Percentiles rank a stretch among this genome's conserved stretches.
phyloP scores from a whole-genome alignment of 2,888 invertebrate species.

The Lycocerus yunnanus region DNA sequence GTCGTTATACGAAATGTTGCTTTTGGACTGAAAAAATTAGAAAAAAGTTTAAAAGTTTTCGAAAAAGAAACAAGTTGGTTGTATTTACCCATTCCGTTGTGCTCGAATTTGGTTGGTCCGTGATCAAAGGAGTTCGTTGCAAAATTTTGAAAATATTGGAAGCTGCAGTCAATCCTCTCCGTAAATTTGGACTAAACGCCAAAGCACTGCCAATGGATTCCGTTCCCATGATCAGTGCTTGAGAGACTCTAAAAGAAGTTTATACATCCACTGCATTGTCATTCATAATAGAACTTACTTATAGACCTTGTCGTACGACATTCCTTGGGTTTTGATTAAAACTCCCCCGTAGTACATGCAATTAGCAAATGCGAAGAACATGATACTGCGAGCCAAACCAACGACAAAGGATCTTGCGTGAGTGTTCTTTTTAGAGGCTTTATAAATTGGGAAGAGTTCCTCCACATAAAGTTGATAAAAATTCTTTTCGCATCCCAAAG shows the following conservation, averaged over 20 bases:
- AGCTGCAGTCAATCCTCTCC: slow-evolving; percentile 76
- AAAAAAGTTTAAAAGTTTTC: background rate
- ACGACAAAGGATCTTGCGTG: slow-evolving; percentile 73
- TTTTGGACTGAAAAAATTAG: slow-evolving; percentile 53
- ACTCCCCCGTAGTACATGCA: slow-evolving; percentile 76
- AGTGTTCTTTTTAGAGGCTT: slow-evolving; percentile 62
- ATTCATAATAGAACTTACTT: slow-evolving; percentile 61
- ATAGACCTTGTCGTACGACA: slow-evolving; percentile 66
- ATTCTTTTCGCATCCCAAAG: slow-evolving; percentile 70
- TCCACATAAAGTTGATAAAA: slow-evolving; percentile 68
- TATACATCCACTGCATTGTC: background rate
- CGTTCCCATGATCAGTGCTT: slow-evolving; percentile 72
- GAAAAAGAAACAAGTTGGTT: background rate
- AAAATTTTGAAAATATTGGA: slow-evolving; percentile 69
- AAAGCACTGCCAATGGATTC: slow-evolving; percentile 69
- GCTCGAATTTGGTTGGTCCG: slow-evolving; percentile 44
- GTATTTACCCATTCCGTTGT: slow-evolving; percentile 47
- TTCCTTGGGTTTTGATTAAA: slow-evolving; percentile 63
- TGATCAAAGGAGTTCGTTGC: slow-evolving; percentile 64
- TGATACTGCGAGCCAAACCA: slow-evolving; percentile 72
- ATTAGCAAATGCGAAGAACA: slow-evolving; percentile 73
- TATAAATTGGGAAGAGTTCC: slow-evolving; percentile 65
- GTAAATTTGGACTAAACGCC: slow-evolving; percentile 80
- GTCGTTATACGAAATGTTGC: slow-evolving; percentile 71
- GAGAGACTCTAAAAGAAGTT: slow-evolving; percentile 65